These are phyloP conservation scores for Mimachlamys varia DNA, from an alignment of 2,888 invertebrate genomes.

Conservation along the genomic window DNA sequence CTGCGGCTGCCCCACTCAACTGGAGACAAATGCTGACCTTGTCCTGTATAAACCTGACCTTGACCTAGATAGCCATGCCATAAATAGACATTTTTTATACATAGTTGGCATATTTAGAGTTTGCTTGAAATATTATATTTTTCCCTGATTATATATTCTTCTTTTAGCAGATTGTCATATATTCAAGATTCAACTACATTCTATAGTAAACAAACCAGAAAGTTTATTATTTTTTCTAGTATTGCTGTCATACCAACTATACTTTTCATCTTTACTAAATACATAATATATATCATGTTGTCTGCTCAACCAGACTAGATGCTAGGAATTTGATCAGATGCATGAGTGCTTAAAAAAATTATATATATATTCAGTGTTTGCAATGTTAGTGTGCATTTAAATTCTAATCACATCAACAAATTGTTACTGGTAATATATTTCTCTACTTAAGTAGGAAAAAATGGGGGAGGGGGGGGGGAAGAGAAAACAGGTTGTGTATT, in stretches of 20 bases:
- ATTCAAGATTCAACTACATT: not conserved
- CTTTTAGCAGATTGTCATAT: slow-evolving; percentile 17
- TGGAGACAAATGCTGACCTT: not conserved
- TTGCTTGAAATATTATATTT: not conserved
- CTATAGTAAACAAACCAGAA: not conserved
- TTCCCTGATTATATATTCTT: not conserved
- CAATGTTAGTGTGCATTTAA: not conserved
- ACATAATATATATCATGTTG: not conserved
- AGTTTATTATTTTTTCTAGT: not conserved
- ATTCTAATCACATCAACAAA: not conserved
- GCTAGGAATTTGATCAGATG: not conserved
- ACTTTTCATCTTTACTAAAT: not conserved
- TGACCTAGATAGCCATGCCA: not conserved
- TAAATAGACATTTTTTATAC: not conserved
- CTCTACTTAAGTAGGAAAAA: not conserved
- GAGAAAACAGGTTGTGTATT: not conserved
- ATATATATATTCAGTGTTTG: not conserved
- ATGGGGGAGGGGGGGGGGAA: too few species aligned
- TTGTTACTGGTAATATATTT: not conserved
- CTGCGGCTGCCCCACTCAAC: not conserved
- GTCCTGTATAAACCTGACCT: not conserved
- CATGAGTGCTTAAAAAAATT: not conserved
- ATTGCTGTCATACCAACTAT: not conserved
- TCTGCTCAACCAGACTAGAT: not conserved
- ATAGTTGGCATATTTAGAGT: not conserved